These are phyloP conservation scores for Neocloeon triangulifer DNA, from an alignment of 1,140 invertebrate species.

Conservation along the genomic window DNA sequence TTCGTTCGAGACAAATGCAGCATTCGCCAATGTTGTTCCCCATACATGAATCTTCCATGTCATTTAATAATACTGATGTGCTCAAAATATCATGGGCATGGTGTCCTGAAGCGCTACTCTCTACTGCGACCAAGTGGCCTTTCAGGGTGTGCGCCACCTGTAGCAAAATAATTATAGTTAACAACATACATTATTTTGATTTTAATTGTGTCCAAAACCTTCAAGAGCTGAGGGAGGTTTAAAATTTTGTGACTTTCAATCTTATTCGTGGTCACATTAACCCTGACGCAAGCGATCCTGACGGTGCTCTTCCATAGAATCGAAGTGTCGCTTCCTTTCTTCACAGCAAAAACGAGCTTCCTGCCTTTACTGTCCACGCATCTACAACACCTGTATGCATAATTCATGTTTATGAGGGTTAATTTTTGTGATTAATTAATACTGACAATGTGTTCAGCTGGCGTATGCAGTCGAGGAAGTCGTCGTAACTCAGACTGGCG, in stretches of 20 bases:
- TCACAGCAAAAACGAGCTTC: constrained; percentile 36
- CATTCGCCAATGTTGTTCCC: constrained; percentile 25
- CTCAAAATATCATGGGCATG: too few relatives aligned
- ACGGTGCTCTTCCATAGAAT: constrained; percentile 44
- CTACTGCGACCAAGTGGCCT: constrained; percentile 15
- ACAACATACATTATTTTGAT: neutral
- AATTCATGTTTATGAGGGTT: constrained; percentile 1
- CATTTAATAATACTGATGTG: constrained; percentile 16
- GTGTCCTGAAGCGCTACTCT: too few relatives aligned
- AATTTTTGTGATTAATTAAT: neutral
- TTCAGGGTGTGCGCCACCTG: constrained; percentile 23
- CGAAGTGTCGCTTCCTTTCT: constrained; percentile 33
- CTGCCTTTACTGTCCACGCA: constrained; percentile 32
- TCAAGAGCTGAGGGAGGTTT: constrained; percentile 32
- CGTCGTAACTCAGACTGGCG: constrained; percentile 22
- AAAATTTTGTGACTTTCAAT: constrained; percentile 30
- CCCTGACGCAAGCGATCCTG: constrained; percentile 37
- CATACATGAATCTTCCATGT: constrained; percentile 11
- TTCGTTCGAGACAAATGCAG: constrained; percentile 44
- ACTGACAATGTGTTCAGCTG: constrained; percentile 26
- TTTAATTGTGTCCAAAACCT: too few relatives aligned
- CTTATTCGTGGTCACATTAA: constrained; percentile 21
- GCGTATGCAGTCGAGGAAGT: constrained; percentile 21
- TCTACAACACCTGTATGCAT: constrained; percentile 24
- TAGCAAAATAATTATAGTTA: neutral